phyloP scores from a whole-genome alignment of 2,888 invertebrate species.

The Tholera decimalis region DNA sequence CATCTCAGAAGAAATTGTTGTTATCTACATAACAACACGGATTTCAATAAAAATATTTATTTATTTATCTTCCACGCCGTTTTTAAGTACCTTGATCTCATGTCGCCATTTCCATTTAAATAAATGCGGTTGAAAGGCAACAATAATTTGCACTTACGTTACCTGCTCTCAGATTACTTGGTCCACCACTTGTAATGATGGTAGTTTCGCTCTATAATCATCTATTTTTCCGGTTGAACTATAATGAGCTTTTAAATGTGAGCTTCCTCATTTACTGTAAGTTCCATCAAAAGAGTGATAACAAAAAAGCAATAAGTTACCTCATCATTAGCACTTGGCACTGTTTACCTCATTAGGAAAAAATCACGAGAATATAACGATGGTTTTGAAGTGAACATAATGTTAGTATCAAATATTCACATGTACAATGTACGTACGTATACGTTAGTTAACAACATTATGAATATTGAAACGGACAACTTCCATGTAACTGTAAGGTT shows the following conservation, averaged over 20 bases:
- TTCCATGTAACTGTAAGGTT: conserved; percentile 66
- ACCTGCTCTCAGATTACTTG: background rate
- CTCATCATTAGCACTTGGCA: background rate
- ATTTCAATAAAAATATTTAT: too few relatives aligned
- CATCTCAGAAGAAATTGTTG: too few relatives aligned
- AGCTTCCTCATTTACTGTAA: background rate
- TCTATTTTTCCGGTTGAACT: background rate
- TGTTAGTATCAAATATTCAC: conserved; percentile 9
- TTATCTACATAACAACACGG: too few relatives aligned
- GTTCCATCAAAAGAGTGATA: background rate
- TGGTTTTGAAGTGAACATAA: conserved; percentile 18
- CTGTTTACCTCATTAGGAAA: background rate
- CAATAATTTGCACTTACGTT: background rate
- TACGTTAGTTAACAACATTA: conserved; percentile 60
- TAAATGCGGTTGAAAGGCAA: background rate
- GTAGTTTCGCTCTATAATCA: background rate
- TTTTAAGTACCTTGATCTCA: background rate
- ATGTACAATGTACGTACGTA: conserved; percentile 31
- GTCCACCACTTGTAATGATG: background rate
- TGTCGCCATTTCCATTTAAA: background rate
- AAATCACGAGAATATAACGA: background rate
- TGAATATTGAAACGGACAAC: conserved; percentile 63
- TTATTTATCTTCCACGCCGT: background rate
- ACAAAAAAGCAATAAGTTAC: background rate
- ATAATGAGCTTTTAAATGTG: background rate